Evolutionary conservation across 2,797 vertebrate species (phyloP), one percentile per base, ranked within the genome.

Genomic region (Masticophis lateralis): DNA sequence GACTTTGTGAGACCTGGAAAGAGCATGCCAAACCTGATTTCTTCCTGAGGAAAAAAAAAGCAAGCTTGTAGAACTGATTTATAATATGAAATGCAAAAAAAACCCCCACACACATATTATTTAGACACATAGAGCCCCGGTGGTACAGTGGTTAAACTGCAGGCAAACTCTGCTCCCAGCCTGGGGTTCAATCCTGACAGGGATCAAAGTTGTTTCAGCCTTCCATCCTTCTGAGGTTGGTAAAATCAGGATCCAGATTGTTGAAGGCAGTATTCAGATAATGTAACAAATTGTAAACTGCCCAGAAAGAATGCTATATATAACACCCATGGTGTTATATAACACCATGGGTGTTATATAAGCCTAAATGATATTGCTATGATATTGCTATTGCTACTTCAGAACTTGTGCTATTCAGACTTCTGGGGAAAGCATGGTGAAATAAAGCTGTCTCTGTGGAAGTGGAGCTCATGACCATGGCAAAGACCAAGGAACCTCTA

Each of bases 1-100:
- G 32, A 90, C 69, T 66, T 93, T 86, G 69, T 47, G 25, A 69
- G 12, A 89, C 47, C 16, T 86, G 90, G 59, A 89, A 93, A 93
- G n/a, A n/a, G 87, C 18, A 25, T 89, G 27, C 47, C 66, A 91
- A 63, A 25, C n/a, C n/a, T 28, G 47, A 53, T 83, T 89, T 91
- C 57, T 55, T 83, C 22, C 60, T 43, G 51, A 37, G 55, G 25
- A 55, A 59, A 51, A 51, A 25, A 74, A 6, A 59, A 28, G 47
- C 22, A 89, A 43, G 4, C 20, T 28, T 25, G 22, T 47, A 83
- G 9, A 83, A 56, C 47, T 51, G 13, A 61, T 89, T 51, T 89
- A 25, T 10, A 88, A 79, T 55, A 14, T 28, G 37, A 61, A 79
- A 83, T 83, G n/a, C 25, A 93, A 16, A n/a, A 83, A 79, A 28